These are phyloP conservation scores for Matsumyia berberina DNA, from an alignment of 2,888 invertebrate species.

Conservation along the genomic window DNA sequence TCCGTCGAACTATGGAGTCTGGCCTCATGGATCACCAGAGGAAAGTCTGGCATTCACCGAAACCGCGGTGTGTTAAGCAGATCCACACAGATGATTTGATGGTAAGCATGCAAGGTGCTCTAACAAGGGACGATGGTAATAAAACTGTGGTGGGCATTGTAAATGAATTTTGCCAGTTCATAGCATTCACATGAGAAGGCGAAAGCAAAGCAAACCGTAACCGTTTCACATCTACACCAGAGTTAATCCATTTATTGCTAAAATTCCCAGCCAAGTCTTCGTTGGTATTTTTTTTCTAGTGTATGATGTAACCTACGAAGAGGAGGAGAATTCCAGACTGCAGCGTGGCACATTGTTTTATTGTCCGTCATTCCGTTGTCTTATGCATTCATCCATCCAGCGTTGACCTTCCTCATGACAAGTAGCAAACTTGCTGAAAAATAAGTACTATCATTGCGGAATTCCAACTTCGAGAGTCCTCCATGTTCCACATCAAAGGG, in stretches of 20 bases:
- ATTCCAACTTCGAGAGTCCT: conserved; percentile 29
- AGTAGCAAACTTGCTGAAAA: conserved; percentile 64
- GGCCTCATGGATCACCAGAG: conserved; percentile 87
- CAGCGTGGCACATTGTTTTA: conserved; percentile 67
- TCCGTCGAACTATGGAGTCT: conserved; percentile 86
- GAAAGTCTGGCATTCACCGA: conserved; percentile 86
- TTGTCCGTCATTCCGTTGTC: conserved; percentile 57
- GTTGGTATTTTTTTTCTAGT: conserved; percentile 34
- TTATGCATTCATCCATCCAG: conserved; percentile 53
- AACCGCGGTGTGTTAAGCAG: conserved; percentile 86
- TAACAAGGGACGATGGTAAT: conserved; percentile 2
- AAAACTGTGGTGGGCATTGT: conserved; percentile 17
- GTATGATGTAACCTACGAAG: conserved; percentile 23
- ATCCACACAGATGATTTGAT: conserved; percentile 82
- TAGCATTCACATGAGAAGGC: conserved; percentile 49
- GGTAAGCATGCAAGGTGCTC: conserved; percentile 78
- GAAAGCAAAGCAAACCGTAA: conserved; percentile 62
- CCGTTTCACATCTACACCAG: conserved; percentile 55
- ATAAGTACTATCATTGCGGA: conserved; percentile 67
- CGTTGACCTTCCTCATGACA: conserved; percentile 65
- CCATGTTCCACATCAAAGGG: conserved; percentile 31
- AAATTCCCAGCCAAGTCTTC: conserved; percentile 56
- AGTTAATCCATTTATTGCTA: conserved; percentile 65
- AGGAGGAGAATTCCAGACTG: conserved; percentile 44
- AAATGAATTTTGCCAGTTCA: conserved; percentile 55